Base-by-base conservation (phyloP, 2,888 invertebrate genomes). In the Coremacera marginata region DNA sequence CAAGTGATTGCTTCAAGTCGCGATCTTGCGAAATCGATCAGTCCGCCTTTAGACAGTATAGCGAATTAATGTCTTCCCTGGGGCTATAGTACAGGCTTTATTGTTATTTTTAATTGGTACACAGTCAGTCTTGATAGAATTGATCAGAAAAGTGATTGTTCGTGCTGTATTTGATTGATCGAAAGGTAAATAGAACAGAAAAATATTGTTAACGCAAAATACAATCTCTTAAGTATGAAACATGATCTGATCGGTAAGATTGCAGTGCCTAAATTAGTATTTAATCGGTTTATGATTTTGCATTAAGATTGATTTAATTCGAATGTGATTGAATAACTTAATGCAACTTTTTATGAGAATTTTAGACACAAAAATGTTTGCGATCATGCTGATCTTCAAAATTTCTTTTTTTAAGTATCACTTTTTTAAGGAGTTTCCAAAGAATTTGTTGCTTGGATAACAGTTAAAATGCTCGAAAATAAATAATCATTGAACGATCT, bases 121-220 rank as follows among this genome's bases (percentile, higher is more conserved):
- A 14, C 44, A 14, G 19, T 7, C 57, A 8, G 67, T 67, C 68
- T 68, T 25, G 27, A 49, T 68, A 27, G 52, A n/a, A 63, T 63
- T 16, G 63, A 63, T 49, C 62, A 27, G 55, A 75, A 75, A 75
- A 75, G 75, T 75, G 75, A 75, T 75, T 75, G 75, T 75, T 52
- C 44, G 34, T 62, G 31, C 27, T 27, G 25, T 16, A 65, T 55
- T 75, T 75, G 75, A 75, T 55, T 68, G 75, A 68, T 75, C 52
- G 68, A 68, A 75, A 62, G 72, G 37, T 49, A 63, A 63, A 63
- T 63, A 63, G 63, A 63, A 31, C 63, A 31, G 22, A 55, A 55
- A 55, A 55, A 55, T 22, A n/a, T 22, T 22, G 19, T 60, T 60
- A 19, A 60, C 22, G 19, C 67, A 16, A 37, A 67, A 9, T 44